Percentiles rank a stretch among this genome's conserved stretches.
These are phyloP conservation scores for Paracanthobrama guichenoti DNA, from an alignment of 2,113 vertebrate species.

Conservation along the genomic window DNA sequence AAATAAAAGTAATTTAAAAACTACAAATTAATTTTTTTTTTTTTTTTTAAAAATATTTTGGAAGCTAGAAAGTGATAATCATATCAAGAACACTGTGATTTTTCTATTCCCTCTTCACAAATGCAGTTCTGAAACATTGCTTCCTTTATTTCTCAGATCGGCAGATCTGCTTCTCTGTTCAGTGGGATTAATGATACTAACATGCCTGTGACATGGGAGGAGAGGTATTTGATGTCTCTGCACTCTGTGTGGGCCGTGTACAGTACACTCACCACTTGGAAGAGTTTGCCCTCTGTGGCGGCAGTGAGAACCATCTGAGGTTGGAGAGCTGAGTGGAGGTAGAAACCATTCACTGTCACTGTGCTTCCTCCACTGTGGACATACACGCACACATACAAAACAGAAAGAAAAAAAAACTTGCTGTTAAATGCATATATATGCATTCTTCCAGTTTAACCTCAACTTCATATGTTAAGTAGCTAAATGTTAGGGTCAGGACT, in stretches of 20 bases:
- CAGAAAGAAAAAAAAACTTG: conserved; percentile 54
- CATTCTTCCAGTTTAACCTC: conserved; percentile 53
- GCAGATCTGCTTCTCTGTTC: conserved; percentile 32
- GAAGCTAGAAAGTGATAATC: conserved; percentile 36
- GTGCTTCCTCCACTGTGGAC: conserved; percentile 90
- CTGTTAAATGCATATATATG: conserved; percentile 56
- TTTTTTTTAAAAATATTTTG: too few species aligned
- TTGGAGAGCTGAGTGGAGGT: conserved; percentile 87
- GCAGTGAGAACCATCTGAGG: conserved; percentile 91
- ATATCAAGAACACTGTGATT: conserved; percentile 39
- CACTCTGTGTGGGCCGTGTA: conserved; percentile 25
- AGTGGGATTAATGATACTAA: conserved; percentile 62
- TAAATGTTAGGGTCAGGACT: conserved; percentile 36
- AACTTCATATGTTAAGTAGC: conserved; percentile 47
- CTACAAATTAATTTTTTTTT: too few species aligned
- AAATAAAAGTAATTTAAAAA: not conserved
- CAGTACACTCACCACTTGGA: conserved; percentile 89
- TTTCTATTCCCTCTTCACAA: conserved; percentile 67
- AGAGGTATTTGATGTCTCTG: conserved; percentile 44
- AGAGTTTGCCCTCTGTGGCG: conserved; percentile 80
- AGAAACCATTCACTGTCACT: conserved; percentile 87
- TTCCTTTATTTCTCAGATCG: conserved; percentile 49
- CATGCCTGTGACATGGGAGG: conserved; percentile 53
- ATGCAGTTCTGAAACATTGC: conserved; percentile 46
- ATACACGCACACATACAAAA: conserved; percentile 47